phyloP scores from a whole-genome alignment of 2,888 invertebrate species.

The Cephus pulcher region DNA sequence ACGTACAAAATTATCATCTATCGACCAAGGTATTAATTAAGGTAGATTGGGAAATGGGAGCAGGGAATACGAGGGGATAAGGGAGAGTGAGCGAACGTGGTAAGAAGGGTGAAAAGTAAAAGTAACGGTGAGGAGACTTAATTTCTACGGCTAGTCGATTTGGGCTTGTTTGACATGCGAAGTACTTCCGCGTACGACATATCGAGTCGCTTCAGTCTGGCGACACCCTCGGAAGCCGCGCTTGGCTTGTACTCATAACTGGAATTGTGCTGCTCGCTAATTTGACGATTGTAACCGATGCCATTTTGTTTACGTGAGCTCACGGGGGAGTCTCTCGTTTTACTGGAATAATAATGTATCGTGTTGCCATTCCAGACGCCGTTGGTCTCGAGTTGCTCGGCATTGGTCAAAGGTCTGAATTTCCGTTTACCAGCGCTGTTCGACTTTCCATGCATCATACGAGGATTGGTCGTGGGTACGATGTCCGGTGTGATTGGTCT shows the following conservation, averaged over 20 bases:
- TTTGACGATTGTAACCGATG: slow-evolving; percentile 24
- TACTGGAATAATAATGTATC: slow-evolving; percentile 73
- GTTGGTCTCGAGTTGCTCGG: slow-evolving; percentile 48
- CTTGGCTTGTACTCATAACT: slow-evolving; percentile 72
- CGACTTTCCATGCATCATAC: slow-evolving; percentile 71
- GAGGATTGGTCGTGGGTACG: slow-evolving; percentile 76
- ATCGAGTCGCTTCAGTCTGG: slow-evolving; percentile 83
- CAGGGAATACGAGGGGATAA: neutral
- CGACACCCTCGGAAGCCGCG: slow-evolving; percentile 85
- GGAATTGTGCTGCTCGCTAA: slow-evolving; percentile 55
- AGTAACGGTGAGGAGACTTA: slow-evolving; percentile 11
- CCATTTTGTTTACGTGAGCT: slow-evolving; percentile 26
- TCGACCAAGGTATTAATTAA: neutral
- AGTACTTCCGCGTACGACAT: slow-evolving; percentile 88
- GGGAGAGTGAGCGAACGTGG: neutral
- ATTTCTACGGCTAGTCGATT: slow-evolving; percentile 45
- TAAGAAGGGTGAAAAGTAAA: neutral
- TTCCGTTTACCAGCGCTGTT: slow-evolving; percentile 70
- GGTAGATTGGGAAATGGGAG: neutral
- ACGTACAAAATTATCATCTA: neutral
- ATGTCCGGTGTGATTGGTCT: slow-evolving; percentile 41
- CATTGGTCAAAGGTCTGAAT: slow-evolving; percentile 68
- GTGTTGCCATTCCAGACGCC: slow-evolving; percentile 79
- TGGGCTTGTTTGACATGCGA: slow-evolving; percentile 75
- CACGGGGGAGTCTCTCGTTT: slow-evolving; percentile 61